These are phyloP conservation scores for Rissa tridactyla DNA, from an alignment of 2,113 vertebrate genomes.

Conservation along the genomic window DNA sequence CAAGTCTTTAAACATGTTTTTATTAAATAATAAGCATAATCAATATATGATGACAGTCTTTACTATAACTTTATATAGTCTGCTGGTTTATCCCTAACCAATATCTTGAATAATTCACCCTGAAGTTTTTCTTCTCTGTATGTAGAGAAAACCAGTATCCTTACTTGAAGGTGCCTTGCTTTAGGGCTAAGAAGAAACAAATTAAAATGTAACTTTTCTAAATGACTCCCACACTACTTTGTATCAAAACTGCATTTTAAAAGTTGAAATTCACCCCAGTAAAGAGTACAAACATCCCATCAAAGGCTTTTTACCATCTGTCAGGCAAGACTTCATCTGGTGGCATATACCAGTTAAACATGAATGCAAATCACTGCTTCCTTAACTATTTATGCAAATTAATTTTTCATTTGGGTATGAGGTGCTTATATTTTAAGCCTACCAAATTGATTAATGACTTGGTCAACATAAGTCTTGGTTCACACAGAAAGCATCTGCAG, in stretches of 20 bases:
- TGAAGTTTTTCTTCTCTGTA: not conserved
- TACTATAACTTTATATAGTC: not conserved
- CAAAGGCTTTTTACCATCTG: not conserved
- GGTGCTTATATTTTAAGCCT: not conserved
- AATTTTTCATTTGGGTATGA: not conserved
- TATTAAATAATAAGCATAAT: not conserved
- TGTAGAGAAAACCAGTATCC: not conserved
- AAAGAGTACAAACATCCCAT: not conserved
- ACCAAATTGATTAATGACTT: not conserved
- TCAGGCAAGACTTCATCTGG: not conserved
- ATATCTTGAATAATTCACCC: not conserved
- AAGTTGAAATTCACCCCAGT: not conserved
- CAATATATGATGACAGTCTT: not conserved
- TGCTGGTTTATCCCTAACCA: not conserved
- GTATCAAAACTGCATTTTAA: not conserved
- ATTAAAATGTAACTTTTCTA: not conserved
- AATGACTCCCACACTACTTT: rapidly evolving
- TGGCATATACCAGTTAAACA: not conserved
- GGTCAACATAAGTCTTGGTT: not conserved
- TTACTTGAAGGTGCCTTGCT: not conserved
- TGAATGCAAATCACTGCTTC: not conserved
- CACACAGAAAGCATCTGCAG: not conserved
- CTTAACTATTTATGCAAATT: not conserved
- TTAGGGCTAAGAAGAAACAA: not conserved
- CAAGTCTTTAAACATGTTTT: not conserved